Conservation (phyloP, 2,797 vertebrate species). For the Eleutherodactylus coqui region DNA sequence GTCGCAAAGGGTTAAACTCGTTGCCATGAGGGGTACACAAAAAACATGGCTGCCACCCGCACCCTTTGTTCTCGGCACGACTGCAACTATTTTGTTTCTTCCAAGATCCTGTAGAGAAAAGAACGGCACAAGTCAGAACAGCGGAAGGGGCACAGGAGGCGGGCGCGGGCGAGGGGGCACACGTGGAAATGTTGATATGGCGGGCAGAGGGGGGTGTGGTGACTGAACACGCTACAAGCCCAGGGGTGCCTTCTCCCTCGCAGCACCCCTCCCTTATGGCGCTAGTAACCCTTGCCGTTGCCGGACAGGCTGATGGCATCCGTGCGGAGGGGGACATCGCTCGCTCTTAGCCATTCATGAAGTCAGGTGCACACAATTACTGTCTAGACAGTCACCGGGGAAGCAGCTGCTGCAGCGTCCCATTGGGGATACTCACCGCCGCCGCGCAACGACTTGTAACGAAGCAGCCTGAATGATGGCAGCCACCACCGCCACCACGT, state of each 20-base stretch:
- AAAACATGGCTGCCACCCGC: slow-evolving; percentile 45
- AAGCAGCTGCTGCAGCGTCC: slow-evolving; percentile 5
- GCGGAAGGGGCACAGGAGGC: not conserved
- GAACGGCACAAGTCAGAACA: not conserved
- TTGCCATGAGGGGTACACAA: not conserved
- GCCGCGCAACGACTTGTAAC: slow-evolving; percentile 16
- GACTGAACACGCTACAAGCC: not conserved
- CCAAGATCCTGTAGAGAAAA: not conserved
- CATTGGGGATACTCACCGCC: not conserved
- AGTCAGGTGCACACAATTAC: slow-evolving; percentile 52
- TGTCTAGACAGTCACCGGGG: slow-evolving; percentile 56
- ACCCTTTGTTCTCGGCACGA: slow-evolving; percentile 44
- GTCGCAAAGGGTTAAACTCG: slow-evolving; percentile 30
- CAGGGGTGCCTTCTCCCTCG: not conserved
- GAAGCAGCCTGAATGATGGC: not conserved
- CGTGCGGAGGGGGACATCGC: not conserved
- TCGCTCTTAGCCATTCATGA: not conserved
- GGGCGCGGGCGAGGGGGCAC: slow-evolving; percentile 10
- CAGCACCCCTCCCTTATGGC: not conserved
- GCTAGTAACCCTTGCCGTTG: not conserved
- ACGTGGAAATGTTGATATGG: slow-evolving; percentile 16
- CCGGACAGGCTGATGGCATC: not conserved
- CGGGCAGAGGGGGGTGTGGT: slow-evolving; percentile 33
- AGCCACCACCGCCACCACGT: not conserved
- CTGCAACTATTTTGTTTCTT: slow-evolving; percentile 11